Evolutionary conservation across 1,140 invertebrate species (phyloP), one percentile per base, ranked within the genome.

Genomic region (Cyclargus thomasi): DNA sequence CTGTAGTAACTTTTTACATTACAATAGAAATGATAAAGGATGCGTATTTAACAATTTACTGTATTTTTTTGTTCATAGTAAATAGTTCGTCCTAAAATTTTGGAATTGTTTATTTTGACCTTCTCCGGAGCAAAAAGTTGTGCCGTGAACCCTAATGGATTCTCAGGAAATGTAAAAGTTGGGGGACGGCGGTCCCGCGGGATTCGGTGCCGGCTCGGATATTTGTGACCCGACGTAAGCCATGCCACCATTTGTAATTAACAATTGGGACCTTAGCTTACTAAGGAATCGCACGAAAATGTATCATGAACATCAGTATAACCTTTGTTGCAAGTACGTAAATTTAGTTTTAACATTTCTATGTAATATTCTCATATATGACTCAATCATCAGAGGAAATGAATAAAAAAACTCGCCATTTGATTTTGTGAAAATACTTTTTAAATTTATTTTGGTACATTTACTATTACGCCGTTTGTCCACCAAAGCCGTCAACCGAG

Each of bases 121-220:
- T 11, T 47, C 39, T 16, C 14, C 11, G 39, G 14, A 16, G 14
- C 8, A 47, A 8, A 47, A 47, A 47, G 39, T 16, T 47, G 14
- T 47, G 39, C 14, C 39, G 39, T 47, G 39, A 11, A 47, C 39
- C 39, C 39, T 47, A 47, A 47, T 47, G 39, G 39, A 47, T 47
- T 47, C 39, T 47, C 39, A 47, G 39, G 39, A 47, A 47, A 47
- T 47, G 39, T 47, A 16, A 47, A 47, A 47, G 39, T 47, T 47
- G 39, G 39, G 39, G 39, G 39, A 16, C 14, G 11, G 10, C 39
- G 6, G 39, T 47, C 39, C 39, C 39, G 39, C 3, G 39, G 39
- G 39, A 47, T 7, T 47, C 39, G 39, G 39, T 14, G 39, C 39
- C 39, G 11, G 39, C 39, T 47, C 39, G 39, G 39, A 47, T 47